Conservation (phyloP, 1,140 invertebrate species). For the Tetramorium parvispinum region DNA sequence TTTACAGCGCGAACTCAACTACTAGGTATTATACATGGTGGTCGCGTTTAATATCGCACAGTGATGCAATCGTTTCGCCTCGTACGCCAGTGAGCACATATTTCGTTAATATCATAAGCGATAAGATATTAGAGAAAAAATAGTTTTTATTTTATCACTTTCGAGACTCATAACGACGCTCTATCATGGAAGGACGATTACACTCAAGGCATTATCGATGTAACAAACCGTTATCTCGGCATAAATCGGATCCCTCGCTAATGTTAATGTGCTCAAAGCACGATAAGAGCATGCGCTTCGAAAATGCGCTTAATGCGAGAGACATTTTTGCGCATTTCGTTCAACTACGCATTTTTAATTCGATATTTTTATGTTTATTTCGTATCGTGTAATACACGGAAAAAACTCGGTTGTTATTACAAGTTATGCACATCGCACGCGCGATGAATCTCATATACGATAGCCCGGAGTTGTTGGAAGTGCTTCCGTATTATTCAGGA, state of each 20-base stretch:
- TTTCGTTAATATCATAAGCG: not conserved
- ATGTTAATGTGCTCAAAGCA: not conserved
- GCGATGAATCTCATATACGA: conserved; percentile 27
- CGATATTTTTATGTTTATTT: not conserved
- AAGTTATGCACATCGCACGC: not conserved
- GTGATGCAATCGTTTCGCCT: not conserved
- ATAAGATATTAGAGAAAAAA: conserved; percentile 1
- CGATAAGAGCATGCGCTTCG: not conserved
- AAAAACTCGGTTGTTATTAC: conserved; percentile 13
- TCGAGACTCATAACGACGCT: not conserved
- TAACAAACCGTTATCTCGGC: not conserved
- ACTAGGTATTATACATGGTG: too few species aligned
- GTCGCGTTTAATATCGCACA: conserved; percentile 9
- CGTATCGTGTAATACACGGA: not conserved
- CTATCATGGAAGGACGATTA: not conserved
- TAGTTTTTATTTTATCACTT: conserved; percentile 9
- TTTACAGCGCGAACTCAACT: too few species aligned
- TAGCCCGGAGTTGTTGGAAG: not conserved
- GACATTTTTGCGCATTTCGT: not conserved
- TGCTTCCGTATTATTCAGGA: conserved; percentile 22
- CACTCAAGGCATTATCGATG: not conserved
- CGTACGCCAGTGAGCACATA: not conserved
- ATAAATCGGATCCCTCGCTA: not conserved
- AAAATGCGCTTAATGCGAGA: not conserved
- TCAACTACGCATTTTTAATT: not conserved